A percentile compares a stretch with the other conserved stretches of the same genome.
phyloP scores from a whole-genome alignment of 2,113 vertebrate genomes.

The Progne subis region DNA sequence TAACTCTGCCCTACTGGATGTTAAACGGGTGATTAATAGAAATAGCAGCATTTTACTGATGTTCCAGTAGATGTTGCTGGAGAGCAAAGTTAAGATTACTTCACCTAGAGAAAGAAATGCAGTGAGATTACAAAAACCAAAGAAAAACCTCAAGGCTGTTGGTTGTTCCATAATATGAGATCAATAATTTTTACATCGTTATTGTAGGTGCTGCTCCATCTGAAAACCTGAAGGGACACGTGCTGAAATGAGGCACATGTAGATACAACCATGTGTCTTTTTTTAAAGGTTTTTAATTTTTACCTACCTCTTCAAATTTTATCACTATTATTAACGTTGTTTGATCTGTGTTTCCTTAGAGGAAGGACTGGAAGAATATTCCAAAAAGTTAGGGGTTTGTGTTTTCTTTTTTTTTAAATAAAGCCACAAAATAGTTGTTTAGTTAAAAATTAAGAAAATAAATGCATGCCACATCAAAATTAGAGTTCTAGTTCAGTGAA shows the following conservation, averaged over 20 bases:
- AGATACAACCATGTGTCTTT: neutral
- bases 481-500: constrained; percentile 59
- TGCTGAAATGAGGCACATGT: neutral
- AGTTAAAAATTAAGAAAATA: constrained; percentile 64
- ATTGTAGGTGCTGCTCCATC: neutral
- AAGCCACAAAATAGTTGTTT: constrained; percentile 34
- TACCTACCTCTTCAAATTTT: constrained; percentile 59
- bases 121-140: constrained; percentile 63
- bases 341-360: constrained; percentile 61
- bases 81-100: constrained; percentile 81
- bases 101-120: constrained; percentile 60
- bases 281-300: constrained; percentile 59
- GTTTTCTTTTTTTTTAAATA: constrained; percentile 2
- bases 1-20: constrained; percentile 61
- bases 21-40: constrained; percentile 77
- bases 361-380: constrained; percentile 52
- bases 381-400: neutral
- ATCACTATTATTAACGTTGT: constrained; percentile 47
- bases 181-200: constrained; percentile 54
- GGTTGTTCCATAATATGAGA: constrained; percentile 67
- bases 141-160: constrained; percentile 61
- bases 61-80: constrained; percentile 87
- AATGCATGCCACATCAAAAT: constrained; percentile 60
- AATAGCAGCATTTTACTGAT: constrained; percentile 78
- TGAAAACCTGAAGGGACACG: constrained; percentile 33